Percentiles rank a stretch among this genome's conserved stretches.
Conservation (phyloP, 2,113 vertebrate genomes). For the Hipposideros armiger region DNA sequence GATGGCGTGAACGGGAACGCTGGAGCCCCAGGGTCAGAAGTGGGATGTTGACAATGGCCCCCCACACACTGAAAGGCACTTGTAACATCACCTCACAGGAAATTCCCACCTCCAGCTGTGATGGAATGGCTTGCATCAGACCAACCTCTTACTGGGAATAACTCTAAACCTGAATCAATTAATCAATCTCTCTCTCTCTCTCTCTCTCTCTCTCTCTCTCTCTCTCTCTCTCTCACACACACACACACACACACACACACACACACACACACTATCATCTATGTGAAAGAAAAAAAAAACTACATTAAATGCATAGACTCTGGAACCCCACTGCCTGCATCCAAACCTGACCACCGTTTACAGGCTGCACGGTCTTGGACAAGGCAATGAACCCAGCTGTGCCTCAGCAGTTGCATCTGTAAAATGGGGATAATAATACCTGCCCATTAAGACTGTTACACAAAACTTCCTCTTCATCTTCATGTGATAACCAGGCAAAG, state of each 20-base stretch:
- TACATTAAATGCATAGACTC: not conserved
- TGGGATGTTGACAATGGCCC: rapidly evolving
- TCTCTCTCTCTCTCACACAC: too few relatives aligned
- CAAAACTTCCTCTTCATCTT: not conserved
- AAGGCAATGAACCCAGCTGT: not conserved
- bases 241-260: not conserved
- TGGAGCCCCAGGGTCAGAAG: not conserved
- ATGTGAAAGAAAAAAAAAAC: not conserved
- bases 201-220: not conserved
- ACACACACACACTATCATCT: too few relatives aligned
- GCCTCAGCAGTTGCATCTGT: not conserved
- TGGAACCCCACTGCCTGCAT: not conserved
- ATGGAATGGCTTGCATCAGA: not conserved
- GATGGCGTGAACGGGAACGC: not conserved
- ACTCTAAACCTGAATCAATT: not conserved
- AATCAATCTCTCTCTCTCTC: not conserved
- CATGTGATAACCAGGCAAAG: not conserved
- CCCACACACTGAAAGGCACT: not conserved
- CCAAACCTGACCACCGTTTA: not conserved
- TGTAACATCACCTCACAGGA: not conserved
- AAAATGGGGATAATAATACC: not conserved
- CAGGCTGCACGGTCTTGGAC: not conserved
- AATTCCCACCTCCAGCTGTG: not conserved
- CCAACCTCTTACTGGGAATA: not conserved
- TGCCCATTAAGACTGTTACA: rapidly evolving